phyloP scores from a whole-genome alignment of 2,888 invertebrate species.

The Nomada ruficornis region DNA sequence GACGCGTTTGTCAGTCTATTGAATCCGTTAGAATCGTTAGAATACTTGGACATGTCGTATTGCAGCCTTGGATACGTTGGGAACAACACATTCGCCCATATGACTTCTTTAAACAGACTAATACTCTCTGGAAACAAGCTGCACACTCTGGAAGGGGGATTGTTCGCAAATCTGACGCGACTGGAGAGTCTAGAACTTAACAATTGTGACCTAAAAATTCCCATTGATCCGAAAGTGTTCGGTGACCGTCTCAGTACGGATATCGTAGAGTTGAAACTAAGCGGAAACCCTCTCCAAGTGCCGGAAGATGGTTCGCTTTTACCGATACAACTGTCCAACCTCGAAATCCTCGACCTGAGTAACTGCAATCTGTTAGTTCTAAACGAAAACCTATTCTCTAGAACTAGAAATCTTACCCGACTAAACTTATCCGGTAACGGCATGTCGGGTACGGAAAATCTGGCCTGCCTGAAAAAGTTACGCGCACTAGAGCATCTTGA shows the following conservation, averaged over 20 bases:
- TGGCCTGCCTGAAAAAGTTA: slow-evolving; percentile 86
- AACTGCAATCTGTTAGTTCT: slow-evolving; percentile 88
- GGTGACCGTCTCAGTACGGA: slow-evolving; percentile 88
- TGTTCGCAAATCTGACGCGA: slow-evolving; percentile 89
- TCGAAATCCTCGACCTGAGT: slow-evolving; percentile 88
- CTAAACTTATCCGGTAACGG: slow-evolving; percentile 87
- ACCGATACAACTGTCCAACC: slow-evolving; percentile 88
- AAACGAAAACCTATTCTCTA: slow-evolving; percentile 87
- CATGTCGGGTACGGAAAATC: slow-evolving; percentile 85
- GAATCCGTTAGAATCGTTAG: slow-evolving; percentile 88
- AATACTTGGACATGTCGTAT: slow-evolving; percentile 90
- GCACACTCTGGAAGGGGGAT: slow-evolving; percentile 88
- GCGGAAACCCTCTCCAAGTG: slow-evolving; percentile 88
- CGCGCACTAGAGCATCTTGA: slow-evolving; percentile 87
- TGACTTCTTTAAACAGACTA: slow-evolving; percentile 88
- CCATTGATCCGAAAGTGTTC: slow-evolving; percentile 88
- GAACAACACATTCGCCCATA: slow-evolving; percentile 88
- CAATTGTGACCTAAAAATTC: slow-evolving; percentile 88
- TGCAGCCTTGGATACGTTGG: slow-evolving; percentile 89
- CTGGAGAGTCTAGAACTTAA: slow-evolving; percentile 89
- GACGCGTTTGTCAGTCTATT: slow-evolving; percentile 89
- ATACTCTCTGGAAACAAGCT: slow-evolving; percentile 89
- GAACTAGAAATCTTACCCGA: slow-evolving; percentile 87
- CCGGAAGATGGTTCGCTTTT: slow-evolving; percentile 87
- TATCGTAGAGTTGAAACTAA: slow-evolving; percentile 88